These are phyloP conservation scores for Drosophila borborema DNA, from an alignment of 2,888 invertebrate genomes.

Conservation along the genomic window DNA sequence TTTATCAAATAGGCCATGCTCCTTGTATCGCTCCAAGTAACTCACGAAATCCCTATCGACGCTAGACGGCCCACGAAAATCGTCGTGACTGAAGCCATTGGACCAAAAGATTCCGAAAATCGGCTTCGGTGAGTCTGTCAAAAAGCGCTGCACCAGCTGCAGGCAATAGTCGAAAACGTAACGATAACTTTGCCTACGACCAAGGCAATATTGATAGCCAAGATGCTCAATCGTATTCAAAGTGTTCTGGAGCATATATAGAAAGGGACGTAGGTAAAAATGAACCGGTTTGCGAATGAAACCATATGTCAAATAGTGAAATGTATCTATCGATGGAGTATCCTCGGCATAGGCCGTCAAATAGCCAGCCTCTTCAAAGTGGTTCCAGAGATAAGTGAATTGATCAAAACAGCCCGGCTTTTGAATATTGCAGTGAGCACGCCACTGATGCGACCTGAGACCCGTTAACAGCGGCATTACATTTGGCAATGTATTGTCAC, in stretches of 20 bases:
- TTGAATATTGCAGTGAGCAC: conserved; percentile 85
- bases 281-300: conserved; percentile 90
- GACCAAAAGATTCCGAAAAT: conserved; percentile 91
- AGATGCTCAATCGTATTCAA: conserved; percentile 85
- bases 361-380: conserved; percentile 89
- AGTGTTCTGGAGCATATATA: conserved; percentile 87
- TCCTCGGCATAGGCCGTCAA: conserved; percentile 92
- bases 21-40: conserved; percentile 86
- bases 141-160: conserved; percentile 88
- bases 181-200: conserved; percentile 87
- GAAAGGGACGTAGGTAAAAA: conserved; percentile 90
- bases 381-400: conserved; percentile 90
- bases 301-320: conserved; percentile 81
- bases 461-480: conserved; percentile 92
- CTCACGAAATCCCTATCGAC: conserved; percentile 87
- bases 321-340: conserved; percentile 82
- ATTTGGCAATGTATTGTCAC: conserved; percentile 95
- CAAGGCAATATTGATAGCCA: conserved; percentile 87
- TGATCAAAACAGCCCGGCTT: conserved; percentile 87
- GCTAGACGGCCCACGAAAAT: conserved; percentile 87
- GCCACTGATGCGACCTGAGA: conserved; percentile 85
- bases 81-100: conserved; percentile 89
- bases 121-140: conserved; percentile 85
- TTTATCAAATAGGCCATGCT: conserved; percentile 87
- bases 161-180: conserved; percentile 88